Base-by-base conservation (phyloP, 1,140 invertebrate genomes). In the Nephila pilipes region DNA sequence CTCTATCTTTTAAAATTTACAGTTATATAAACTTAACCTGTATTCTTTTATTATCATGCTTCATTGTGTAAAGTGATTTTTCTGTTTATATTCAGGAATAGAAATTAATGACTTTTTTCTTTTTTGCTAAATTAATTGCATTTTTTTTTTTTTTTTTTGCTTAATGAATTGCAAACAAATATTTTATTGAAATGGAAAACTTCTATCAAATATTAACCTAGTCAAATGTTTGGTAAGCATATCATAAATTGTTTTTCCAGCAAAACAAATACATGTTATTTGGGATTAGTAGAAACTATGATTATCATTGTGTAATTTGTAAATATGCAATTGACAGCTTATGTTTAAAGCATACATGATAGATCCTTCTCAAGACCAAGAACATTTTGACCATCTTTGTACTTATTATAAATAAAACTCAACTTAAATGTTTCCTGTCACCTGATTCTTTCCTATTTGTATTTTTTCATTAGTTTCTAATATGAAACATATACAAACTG, bases 401-500 rank as follows among this genome's bases (percentile, higher is more conserved):
- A 91, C 80, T 91, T 91, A 91, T 91, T 90, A 90, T 57, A 83
- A 91, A 91, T 91, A 91, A 65, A 90, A 80, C 46, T 80, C 38
- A 89, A 90, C 25, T 90, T 80, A 25, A 46, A 80, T 79, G 55
- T 69, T 63, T 79, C 12, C 2, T 80, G 25, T 36, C 58, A 16
- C 46, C 10, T 79, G 12, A 57, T 58, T 80, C 65, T 57, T 58
- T 79, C 36, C 58, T 65, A 22, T 87, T 38, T 55, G 22, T 12
- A 80, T 22, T 80, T 12, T 83, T 65, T 12, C 22, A 22, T 2
- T 12, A 20, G 57, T 57, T 57, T 83, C 22, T 2, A 55, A 8
- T 83, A 12, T 55, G 22, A 29, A 55, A 55, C 25, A 75, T 36
- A 29, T 83, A 3, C n/a, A n/a, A 12, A 54, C 32, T 69, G 14